phyloP scores from a whole-genome alignment of 2,888 invertebrate genomes.

The Athalia circularis region DNA sequence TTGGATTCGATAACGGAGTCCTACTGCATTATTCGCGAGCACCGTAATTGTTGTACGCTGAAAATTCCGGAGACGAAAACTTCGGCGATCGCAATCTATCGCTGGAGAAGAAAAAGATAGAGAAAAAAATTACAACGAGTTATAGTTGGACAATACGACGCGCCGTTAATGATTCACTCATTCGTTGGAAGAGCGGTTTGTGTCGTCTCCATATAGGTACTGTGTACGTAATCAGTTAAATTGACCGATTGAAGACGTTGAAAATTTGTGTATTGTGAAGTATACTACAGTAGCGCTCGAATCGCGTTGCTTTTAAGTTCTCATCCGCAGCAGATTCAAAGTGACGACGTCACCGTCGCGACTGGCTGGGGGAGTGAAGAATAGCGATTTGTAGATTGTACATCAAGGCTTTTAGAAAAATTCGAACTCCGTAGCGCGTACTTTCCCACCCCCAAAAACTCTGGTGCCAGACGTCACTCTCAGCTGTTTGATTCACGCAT shows the following conservation, averaged over 20 bases:
- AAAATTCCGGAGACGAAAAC: neutral
- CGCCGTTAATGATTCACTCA: conserved; percentile 6
- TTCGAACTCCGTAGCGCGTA: neutral
- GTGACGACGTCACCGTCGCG: neutral
- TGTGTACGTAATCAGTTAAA: neutral
- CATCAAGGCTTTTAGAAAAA: conserved; percentile 34
- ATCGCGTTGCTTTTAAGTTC: conserved; percentile 11
- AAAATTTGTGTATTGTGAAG: neutral
- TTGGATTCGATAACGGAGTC: neutral
- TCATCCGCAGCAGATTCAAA: conserved; percentile 22
- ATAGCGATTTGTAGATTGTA: conserved; percentile 19
- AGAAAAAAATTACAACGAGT: neutral
- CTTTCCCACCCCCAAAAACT: conserved; percentile 13
- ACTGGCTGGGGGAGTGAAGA: neutral
- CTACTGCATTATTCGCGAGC: neutral
- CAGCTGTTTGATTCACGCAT: conserved; percentile 30
- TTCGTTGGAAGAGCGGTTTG: neutral
- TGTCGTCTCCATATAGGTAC: neutral
- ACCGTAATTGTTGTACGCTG: neutral
- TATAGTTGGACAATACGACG: neutral
- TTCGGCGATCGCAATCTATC: neutral
- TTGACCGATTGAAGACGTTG: neutral
- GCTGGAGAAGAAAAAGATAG: neutral
- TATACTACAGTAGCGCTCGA: conserved; percentile 1
- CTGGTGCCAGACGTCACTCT: conserved; percentile 29